Conservation (phyloP, 1,140 invertebrate genomes). For the Trissolcus basalis region DNA sequence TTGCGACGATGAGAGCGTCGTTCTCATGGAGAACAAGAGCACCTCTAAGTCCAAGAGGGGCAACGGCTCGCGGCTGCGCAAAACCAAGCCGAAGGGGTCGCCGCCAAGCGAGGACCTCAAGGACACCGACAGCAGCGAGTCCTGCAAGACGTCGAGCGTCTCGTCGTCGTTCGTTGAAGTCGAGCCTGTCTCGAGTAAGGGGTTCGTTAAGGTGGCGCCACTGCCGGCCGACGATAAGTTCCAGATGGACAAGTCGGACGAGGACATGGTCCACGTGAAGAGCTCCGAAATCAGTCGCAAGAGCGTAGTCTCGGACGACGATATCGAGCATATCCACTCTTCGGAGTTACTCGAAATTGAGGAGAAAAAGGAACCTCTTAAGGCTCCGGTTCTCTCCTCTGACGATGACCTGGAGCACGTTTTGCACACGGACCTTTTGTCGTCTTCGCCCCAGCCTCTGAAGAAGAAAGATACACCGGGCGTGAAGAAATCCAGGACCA, state of each 20-base stretch:
- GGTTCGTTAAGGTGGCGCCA: constrained; percentile 27
- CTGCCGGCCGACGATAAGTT: constrained; percentile 62
- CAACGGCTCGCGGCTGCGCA: not conserved
- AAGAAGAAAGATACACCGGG: constrained; percentile 1
- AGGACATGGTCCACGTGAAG: constrained; percentile 70
- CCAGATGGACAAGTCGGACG: constrained; percentile 67
- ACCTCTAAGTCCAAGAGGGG: constrained; percentile 10
- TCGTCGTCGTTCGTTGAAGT: constrained; percentile 26
- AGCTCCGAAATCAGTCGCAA: constrained; percentile 60
- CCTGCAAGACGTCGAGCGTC: constrained; percentile 18
- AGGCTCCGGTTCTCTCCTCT: constrained; percentile 43
- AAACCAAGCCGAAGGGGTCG: not conserved
- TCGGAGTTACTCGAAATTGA: constrained; percentile 60
- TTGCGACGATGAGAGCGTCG: constrained; percentile 69
- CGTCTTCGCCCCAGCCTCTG: not conserved
- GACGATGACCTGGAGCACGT: constrained; percentile 71
- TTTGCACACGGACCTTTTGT: constrained; percentile 49
- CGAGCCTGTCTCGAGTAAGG: constrained; percentile 11
- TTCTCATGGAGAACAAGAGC: constrained; percentile 67
- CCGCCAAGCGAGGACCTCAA: not conserved
- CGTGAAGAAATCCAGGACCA: constrained; percentile 30
- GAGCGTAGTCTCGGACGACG: constrained; percentile 71
- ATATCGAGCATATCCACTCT: constrained; percentile 69
- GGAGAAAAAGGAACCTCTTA: constrained; percentile 8
- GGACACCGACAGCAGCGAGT: constrained; percentile 12